Evolutionary conservation across 2,888 invertebrate species (phyloP), one percentile per base, ranked within the genome.

Genomic region (Sthenelais limicola): DNA sequence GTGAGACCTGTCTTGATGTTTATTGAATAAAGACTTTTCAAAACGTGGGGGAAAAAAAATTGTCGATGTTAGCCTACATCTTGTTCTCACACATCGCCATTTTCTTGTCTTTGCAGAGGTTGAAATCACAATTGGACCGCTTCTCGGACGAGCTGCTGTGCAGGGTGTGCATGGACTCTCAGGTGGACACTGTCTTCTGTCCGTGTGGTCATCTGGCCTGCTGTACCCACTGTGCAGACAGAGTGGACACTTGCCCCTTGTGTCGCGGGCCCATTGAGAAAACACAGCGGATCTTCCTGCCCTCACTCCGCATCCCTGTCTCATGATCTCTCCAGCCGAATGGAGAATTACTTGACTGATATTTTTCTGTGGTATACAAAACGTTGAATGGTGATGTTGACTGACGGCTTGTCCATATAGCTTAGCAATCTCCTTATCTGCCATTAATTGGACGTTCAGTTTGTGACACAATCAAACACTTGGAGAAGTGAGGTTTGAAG

Each of bases 121-220:
- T 82, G 48, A 79, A 83, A 49, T 79, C 81, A 24, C 75, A 77
- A 33, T 58, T 84, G 56, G 80, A 80, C 33, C 77, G 76, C 21
- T 73, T 83, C 4, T 77, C 81, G 49, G 84, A 84, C 35, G 91
- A 92, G 69, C 91, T 94, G 89, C 92, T 93, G 58, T 96, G 95
- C 86, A 92, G 93, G 84, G 94, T 94, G 80, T 96, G 96, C 86
- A 94, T 95, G 94, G 95, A 95, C 89, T 90, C 90, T 68, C 91
- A 92, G 73, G 92, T 95, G 84, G 92, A 94, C 89, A 92, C 94
- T 43, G 92, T 93, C 80, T 93, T 96, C 88, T 92, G 94, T 89
- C 95, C 95, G 1, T 96, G 96, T 86, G 91, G 94, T n/a, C 96
- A 96, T 88, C 93, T 94, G 68, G 92, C 94, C 67, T 94, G 94